Evolutionary conservation across 35 echinoderm and acorn worm genomes (phyloP), one percentile per base, ranked within the genome.

Genomic region (Patiria miniata): DNA sequence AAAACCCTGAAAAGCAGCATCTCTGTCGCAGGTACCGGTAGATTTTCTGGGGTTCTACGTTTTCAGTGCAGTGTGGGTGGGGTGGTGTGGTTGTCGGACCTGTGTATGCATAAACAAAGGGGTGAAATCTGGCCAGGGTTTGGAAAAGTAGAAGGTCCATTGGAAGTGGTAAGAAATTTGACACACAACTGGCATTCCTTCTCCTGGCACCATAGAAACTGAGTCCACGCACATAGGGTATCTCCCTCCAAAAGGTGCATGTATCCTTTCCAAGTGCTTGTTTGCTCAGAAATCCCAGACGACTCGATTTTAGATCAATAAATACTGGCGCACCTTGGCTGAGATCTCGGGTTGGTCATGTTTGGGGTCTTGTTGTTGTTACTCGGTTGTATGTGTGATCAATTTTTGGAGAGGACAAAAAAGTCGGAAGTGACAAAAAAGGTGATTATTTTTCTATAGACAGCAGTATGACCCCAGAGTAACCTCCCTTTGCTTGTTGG

Each of bases 301-400:
- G 65, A 34, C 65, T 73, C 1, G 65, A 73, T 73, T 32, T 73
- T 73, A 34, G 65, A 73, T 73, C 65, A 73, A 73, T 73, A 73
- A 73, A 73, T 73, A 73, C 19, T 36, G 65, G 65, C 34, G 34
- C 65, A 73, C 29, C 65, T 73, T 34, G 14, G 22, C 65, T 73
- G 22, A 73, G 29, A 28, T 73, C 65, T 7, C 65, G 21, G 65
- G 23, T 73, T 47, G 42, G 42, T 47, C 42, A 47, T 47, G 4
- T 47, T 4, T 6, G 42, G 42, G 42, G 42, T 47, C 42, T 47
- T 47, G 42, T 47, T 47, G 4, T 47, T 47, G 42, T 47, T 47
- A 6, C 42, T 12, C 42, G 42, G 42, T 47, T 47, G 42, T 47
- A 12, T 47, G 42, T 6, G 42, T 12, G 29, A 1, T 36, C 29